Evolutionary conservation across 2,888 invertebrate species (phyloP).

Genomic region (Drosophila falleni): DNA sequence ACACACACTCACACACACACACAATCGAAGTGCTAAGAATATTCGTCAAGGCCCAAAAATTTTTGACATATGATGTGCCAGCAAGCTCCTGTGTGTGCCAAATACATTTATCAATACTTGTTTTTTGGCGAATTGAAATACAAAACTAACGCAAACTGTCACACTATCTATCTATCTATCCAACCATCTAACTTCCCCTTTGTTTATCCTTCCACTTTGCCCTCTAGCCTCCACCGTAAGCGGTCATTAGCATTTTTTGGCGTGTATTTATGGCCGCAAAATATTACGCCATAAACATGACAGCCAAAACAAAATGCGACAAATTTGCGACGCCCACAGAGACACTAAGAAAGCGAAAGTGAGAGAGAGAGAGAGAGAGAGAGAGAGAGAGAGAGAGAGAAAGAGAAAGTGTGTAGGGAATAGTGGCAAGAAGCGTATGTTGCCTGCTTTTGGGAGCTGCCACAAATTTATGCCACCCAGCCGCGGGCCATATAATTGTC

Average conservation of each 20-base stretch:
- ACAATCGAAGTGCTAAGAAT: conserved; percentile 55
- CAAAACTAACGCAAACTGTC: conserved; percentile 61
- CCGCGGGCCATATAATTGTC: conserved; percentile 73
- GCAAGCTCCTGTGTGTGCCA: conserved; percentile 53
- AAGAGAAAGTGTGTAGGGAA: not conserved
- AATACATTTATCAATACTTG: conserved; percentile 75
- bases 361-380: not conserved
- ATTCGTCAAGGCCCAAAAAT: conserved; percentile 55
- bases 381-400: not conserved
- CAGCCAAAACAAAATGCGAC: conserved; percentile 80
- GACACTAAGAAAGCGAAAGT: not conserved
- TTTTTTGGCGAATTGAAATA: conserved; percentile 63
- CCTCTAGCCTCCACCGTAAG: conserved; percentile 20
- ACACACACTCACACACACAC: conserved; percentile 9
- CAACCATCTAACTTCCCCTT: conserved; percentile 22
- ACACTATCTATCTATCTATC: conserved; percentile 39
- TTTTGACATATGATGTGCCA: conserved; percentile 79
- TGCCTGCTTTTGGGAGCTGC: conserved; percentile 20
- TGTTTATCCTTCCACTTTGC: conserved; percentile 14
- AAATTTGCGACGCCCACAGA: conserved; percentile 67
- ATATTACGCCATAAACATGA: conserved; percentile 79
- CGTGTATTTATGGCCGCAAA: conserved; percentile 78
- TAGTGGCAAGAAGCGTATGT: conserved; percentile 29
- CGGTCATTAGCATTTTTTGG: conserved; percentile 79
- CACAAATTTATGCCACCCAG: conserved; percentile 57